phyloP scores from a whole-genome alignment of 2,113 vertebrate species.

The Muntiacus muntjak region DNA sequence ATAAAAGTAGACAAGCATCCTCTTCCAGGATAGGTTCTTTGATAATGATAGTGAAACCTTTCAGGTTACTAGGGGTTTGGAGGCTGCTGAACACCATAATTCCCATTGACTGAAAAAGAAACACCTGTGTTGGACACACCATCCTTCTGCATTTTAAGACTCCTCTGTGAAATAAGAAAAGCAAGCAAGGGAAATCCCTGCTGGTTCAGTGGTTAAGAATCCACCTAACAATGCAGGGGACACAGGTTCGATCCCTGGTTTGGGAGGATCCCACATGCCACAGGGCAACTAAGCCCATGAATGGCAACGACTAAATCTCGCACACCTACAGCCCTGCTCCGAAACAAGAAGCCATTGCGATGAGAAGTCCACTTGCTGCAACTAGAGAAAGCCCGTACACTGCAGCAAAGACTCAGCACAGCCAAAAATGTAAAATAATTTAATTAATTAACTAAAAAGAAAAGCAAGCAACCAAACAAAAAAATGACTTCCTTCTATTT shows the following conservation, averaged over 20 bases:
- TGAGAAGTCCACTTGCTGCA: neutral
- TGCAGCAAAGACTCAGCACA: neutral
- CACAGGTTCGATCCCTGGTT: neutral
- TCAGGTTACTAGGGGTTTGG: neutral
- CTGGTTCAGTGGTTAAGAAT: neutral
- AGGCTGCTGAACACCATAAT: neutral
- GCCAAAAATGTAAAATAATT: neutral
- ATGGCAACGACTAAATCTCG: fast-evolving
- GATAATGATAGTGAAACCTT: neutral
- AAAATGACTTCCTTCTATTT: neutral
- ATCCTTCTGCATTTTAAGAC: neutral
- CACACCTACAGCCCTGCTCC: neutral
- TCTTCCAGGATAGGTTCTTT: neutral
- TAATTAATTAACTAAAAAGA: neutral
- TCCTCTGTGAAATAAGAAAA: neutral
- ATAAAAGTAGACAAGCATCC: neutral
- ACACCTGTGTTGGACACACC: fast-evolving
- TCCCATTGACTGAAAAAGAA: neutral
- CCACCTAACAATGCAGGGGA: neutral
- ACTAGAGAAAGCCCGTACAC: fast-evolving
- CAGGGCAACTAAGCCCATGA: neutral
- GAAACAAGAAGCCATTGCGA: neutral
- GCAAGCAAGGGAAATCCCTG: neutral
- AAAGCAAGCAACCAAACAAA: neutral
- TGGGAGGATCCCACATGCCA: neutral